Conservation (phyloP, 2,797 vertebrate genomes). For the Spondyliosoma cantharus region DNA sequence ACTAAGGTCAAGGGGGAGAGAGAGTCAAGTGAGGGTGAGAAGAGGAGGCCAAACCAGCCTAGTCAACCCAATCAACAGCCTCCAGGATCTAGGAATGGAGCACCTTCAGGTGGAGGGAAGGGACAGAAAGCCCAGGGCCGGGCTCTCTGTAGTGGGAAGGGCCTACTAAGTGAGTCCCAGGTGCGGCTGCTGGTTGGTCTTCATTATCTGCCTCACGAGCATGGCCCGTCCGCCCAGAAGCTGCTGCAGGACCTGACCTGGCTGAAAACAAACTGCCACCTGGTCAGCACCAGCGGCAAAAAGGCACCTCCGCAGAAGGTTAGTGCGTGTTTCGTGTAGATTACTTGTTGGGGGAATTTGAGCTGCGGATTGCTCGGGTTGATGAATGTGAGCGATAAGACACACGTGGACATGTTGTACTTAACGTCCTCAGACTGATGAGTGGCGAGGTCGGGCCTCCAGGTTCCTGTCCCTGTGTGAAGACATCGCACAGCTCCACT, state of each 20-base stretch:
- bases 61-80: slow-evolving; percentile 45
- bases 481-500: slow-evolving; percentile 84
- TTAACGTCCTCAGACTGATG: slow-evolving; percentile 72
- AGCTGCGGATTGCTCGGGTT: background rate
- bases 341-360: background rate
- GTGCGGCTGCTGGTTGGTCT: slow-evolving; percentile 87
- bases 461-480: slow-evolving; percentile 84
- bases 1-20: slow-evolving; percentile 58
- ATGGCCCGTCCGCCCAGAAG: slow-evolving; percentile 82
- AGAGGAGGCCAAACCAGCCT: slow-evolving; percentile 38
- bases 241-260: slow-evolving; percentile 88
- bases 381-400: background rate
- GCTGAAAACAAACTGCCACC: slow-evolving; percentile 86
- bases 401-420: background rate
- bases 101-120: slow-evolving; percentile 45
- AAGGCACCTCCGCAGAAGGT: slow-evolving; percentile 80
- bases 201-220: slow-evolving; percentile 89
- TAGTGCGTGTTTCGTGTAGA: background rate
- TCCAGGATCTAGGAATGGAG: slow-evolving; percentile 54
- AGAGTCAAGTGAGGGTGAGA: slow-evolving; percentile 52
- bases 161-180: slow-evolving; percentile 82
- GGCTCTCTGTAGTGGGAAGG: slow-evolving; percentile 73
- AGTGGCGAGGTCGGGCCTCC: slow-evolving; percentile 82
- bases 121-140: slow-evolving; percentile 71
- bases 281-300: slow-evolving; percentile 80